These are phyloP conservation scores for Listronotus oregonensis DNA, from an alignment of 1,140 invertebrate genomes.

Conservation along the genomic window DNA sequence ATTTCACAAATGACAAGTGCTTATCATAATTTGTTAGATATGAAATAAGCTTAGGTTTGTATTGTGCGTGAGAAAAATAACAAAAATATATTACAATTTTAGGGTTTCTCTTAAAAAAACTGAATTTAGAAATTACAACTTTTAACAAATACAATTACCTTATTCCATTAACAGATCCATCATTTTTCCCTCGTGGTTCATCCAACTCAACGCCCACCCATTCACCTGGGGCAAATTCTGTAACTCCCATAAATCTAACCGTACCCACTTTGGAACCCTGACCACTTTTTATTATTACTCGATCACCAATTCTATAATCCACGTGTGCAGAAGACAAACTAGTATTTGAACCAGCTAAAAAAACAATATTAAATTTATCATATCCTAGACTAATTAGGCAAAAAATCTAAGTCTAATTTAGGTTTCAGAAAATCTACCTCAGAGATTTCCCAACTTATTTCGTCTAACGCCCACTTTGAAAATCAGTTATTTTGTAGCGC, in stretches of 20 bases:
- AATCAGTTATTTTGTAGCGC: too few species aligned
- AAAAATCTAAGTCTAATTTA: too few species aligned
- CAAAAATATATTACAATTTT: too few species aligned
- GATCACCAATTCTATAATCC: slow-evolving; percentile 81
- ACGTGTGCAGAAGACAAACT: slow-evolving; percentile 59
- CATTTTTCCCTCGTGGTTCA: slow-evolving; percentile 92
- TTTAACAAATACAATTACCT: slow-evolving; percentile 60
- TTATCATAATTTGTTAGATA: too few species aligned
- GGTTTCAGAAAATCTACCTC: too few species aligned
- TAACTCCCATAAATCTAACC: slow-evolving; percentile 80
- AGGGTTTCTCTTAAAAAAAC: too few species aligned
- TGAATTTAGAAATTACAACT: not conserved
- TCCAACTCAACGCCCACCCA: slow-evolving; percentile 96
- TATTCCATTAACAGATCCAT: slow-evolving; percentile 88
- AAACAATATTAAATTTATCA: not conserved
- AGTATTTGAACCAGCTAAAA: slow-evolving; percentile 67
- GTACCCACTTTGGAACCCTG: slow-evolving; percentile 88
- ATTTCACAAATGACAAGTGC: too few species aligned
- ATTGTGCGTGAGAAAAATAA: too few species aligned
- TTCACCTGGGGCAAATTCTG: slow-evolving; percentile 88
- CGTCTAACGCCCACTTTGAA: too few species aligned
- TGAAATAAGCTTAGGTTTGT: too few species aligned
- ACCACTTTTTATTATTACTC: slow-evolving; percentile 87
- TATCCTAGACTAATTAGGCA: too few species aligned
- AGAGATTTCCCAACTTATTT: too few species aligned